A percentile compares a stretch with the other conserved stretches of the same genome.
Conservation (phyloP, 1,140 invertebrate species). For the Drosophila suzukii region DNA sequence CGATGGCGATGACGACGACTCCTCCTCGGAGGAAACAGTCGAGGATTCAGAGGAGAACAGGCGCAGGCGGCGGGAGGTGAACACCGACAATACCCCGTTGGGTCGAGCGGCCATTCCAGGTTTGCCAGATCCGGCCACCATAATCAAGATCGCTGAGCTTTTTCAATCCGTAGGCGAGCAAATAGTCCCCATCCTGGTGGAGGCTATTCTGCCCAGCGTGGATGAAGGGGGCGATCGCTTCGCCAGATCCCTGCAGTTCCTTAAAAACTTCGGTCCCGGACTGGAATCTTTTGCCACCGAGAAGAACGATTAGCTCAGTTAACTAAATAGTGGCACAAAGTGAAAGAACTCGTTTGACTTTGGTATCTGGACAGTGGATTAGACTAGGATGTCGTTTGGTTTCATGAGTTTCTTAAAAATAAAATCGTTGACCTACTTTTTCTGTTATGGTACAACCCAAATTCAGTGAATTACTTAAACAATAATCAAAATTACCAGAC, state of each 20-base stretch:
- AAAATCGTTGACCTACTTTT: background rate
- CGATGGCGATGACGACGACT: conserved; percentile 66
- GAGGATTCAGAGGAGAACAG: conserved; percentile 67
- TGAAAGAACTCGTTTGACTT: background rate
- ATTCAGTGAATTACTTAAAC: too few relatives aligned
- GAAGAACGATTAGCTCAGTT: conserved; percentile 8
- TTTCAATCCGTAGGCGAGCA: conserved; percentile 74
- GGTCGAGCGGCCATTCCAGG: conserved; percentile 68
- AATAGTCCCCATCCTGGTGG: conserved; percentile 69
- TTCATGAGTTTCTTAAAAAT: conserved; percentile 4
- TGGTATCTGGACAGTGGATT: conserved; percentile 1
- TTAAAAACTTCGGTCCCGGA: conserved; percentile 47
- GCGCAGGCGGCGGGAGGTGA: conserved; percentile 56
- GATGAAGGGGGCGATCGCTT: conserved; percentile 52
- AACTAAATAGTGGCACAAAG: background rate
- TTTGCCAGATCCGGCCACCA: conserved; percentile 75
- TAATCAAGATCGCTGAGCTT: conserved; percentile 76
- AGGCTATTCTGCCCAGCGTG: conserved; percentile 62
- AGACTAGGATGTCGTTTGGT: conserved; percentile 4
- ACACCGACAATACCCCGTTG: conserved; percentile 5
- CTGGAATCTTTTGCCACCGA: conserved; percentile 42
- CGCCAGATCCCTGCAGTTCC: conserved; percentile 32
- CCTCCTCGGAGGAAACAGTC: conserved; percentile 77
- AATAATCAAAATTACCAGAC: background rate
- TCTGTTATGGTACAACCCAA: too few relatives aligned